Conservation (phyloP, 2,797 vertebrate genomes). For the Pygocentrus nattereri region DNA sequence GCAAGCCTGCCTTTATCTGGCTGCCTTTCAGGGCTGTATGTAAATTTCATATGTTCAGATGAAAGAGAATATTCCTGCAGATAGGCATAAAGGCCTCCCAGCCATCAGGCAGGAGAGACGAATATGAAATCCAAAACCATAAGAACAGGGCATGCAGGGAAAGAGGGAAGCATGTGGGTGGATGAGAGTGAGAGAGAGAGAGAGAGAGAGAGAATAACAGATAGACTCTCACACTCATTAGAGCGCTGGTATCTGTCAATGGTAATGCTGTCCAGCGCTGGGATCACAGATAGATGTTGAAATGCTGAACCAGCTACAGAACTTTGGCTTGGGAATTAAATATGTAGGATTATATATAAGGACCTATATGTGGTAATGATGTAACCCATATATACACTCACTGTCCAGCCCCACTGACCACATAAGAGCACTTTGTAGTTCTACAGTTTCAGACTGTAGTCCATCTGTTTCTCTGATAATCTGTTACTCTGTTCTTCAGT, state of each 20-base stretch:
- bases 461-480: too few relatives aligned
- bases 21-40: neutral
- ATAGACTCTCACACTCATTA: neutral
- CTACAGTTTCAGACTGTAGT: too few relatives aligned
- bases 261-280: neutral
- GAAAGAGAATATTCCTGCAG: neutral
- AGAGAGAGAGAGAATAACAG: neutral
- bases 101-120: neutral
- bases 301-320: too few relatives aligned
- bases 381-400: too few relatives aligned
- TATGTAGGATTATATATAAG: too few relatives aligned
- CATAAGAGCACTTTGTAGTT: too few relatives aligned
- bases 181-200: neutral
- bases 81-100: neutral
- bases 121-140: neutral
- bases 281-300: neutral
- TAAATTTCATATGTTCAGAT: constrained; percentile 3
- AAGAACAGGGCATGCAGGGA: neutral
- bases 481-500: too few relatives aligned
- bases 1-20: neutral
- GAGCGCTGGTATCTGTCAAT: neutral
- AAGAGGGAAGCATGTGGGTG: neutral
- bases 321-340: too few relatives aligned
- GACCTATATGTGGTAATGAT: too few relatives aligned
- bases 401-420: too few relatives aligned